Evolutionary conservation across 2,888 invertebrate species (phyloP).

Genomic region (Cerastoderma edule): DNA sequence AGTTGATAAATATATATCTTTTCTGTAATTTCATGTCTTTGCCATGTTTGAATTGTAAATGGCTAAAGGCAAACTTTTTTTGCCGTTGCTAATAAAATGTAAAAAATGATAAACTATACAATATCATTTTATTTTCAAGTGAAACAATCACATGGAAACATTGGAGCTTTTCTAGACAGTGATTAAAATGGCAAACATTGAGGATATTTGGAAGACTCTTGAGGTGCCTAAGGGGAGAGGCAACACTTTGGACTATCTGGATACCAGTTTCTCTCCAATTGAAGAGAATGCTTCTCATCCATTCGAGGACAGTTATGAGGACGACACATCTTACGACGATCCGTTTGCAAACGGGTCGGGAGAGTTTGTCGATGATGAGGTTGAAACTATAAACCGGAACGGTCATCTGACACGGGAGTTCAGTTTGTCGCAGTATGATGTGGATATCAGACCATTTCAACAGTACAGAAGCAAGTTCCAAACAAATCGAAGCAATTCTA

Average conservation of each 20-base stretch:
- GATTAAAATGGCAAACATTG: conserved; percentile 52
- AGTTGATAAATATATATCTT: too few species aligned
- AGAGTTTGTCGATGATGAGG: conserved; percentile 42
- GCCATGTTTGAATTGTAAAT: too few species aligned
- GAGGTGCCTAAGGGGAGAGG: conserved; percentile 28
- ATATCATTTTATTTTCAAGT: too few species aligned
- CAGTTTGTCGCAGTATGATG: conserved; percentile 56
- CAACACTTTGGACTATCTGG: background rate
- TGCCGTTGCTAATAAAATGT: too few species aligned
- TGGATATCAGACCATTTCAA: conserved; percentile 29
- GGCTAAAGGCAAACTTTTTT: too few species aligned
- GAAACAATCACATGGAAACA: too few species aligned
- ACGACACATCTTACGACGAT: conserved; percentile 30
- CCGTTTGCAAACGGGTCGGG: conserved; percentile 41
- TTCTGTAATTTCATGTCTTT: too few species aligned
- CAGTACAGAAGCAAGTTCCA: background rate
- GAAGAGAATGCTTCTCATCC: conserved; percentile 15
- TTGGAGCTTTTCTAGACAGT: too few species aligned
- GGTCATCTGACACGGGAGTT: conserved; percentile 46
- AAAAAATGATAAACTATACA: too few species aligned
- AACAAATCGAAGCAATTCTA: background rate
- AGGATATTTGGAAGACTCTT: conserved; percentile 53
- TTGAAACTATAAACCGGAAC: conserved; percentile 45
- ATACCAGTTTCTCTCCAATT: conserved; percentile 1
- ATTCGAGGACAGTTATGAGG: conserved; percentile 19